Conservation (phyloP, 35 echinoderm and acorn worm species). For the Apostichopus parvimensis region DNA sequence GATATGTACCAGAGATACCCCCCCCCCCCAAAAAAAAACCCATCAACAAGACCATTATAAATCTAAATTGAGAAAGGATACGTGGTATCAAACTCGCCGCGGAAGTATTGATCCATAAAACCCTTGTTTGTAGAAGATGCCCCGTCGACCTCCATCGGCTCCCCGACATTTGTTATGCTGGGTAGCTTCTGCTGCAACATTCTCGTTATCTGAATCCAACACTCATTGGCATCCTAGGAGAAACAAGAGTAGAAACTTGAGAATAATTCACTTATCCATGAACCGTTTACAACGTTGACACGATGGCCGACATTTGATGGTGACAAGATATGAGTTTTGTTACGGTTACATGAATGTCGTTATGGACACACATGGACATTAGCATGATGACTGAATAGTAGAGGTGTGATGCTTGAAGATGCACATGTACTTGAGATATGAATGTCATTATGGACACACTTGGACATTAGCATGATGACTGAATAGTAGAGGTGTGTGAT, state of each 20-base stretch:
- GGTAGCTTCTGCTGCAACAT: slow-evolving; percentile 87
- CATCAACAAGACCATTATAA: not conserved
- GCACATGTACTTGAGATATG: too few relatives aligned
- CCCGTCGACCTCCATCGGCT: slow-evolving; percentile 4
- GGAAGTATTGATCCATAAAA: slow-evolving; percentile 97
- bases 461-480: not conserved
- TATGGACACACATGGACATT: not conserved
- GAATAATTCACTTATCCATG: not conserved
- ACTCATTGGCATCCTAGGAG: slow-evolving; percentile 96
- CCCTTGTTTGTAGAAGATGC: slow-evolving; percentile 52
- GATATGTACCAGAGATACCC: too few relatives aligned
- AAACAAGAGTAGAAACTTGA: not conserved
- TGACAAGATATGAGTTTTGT: not conserved
- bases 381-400: not conserved
- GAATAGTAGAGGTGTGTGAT: too few relatives aligned
- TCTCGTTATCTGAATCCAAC: slow-evolving; percentile 87
- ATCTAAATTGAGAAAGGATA: slow-evolving; percentile 59
- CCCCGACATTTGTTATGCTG: not conserved
- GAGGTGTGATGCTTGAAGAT: too few relatives aligned
- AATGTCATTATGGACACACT: too few relatives aligned
- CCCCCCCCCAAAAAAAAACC: too few relatives aligned
- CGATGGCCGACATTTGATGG: not conserved
- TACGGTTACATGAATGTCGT: too few relatives aligned
- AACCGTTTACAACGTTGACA: too few relatives aligned
- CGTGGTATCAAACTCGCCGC: slow-evolving; percentile 73